Base-by-base conservation (phyloP, 2,797 vertebrate genomes). In the Coreius guichenoti region DNA sequence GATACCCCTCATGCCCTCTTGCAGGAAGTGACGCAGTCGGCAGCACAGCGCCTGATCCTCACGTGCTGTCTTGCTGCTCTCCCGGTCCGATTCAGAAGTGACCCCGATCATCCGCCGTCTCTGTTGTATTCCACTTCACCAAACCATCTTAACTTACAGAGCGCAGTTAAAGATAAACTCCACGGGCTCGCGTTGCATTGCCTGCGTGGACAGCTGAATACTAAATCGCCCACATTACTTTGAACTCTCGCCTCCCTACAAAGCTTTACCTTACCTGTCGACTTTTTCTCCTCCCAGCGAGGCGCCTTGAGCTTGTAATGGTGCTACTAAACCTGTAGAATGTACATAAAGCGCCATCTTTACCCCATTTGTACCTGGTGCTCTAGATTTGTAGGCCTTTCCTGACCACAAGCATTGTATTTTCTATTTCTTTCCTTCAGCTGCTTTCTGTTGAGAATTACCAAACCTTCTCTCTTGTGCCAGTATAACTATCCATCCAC, bases 261-360 rank as follows among this genome's bases (percentile, higher is more conserved):
- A 94, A 95, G 95, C 95, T 95, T 96, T 94, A 94, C 82, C 91
- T 91, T 67, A 73, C 26, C 68, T 92, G 90, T 95, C 93, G 90
- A 92, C 93, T 94, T 73, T 89, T 92, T 91, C 86, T 87, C 91
- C 86, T 88, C 91, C 67, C 58, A 54, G 94, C 92, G 92, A 94
- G 93, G 93, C 93, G 93, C 92, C 93, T 90, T 88, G 92, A 94
- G 94, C 94, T 95, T 96, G 93, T 92, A 86, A 92, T 95, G 96
- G 96, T 97, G 96, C 96, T 97, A 95, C 95, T 93, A 92, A 92
- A 94, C 93, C 90, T 93, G 91, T 95, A 94, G 93, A 91, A 95
- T 92, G 95, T 95, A 93, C 88, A 90, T 89, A 88, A 84, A 92
- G 54, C 85, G 49, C 89, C 89, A 86, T 80, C 79, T 82, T 90